Percentiles rank a stretch among this genome's conserved stretches.
Conservation (phyloP, 1,140 invertebrate species). For the Listronotus oregonensis region DNA sequence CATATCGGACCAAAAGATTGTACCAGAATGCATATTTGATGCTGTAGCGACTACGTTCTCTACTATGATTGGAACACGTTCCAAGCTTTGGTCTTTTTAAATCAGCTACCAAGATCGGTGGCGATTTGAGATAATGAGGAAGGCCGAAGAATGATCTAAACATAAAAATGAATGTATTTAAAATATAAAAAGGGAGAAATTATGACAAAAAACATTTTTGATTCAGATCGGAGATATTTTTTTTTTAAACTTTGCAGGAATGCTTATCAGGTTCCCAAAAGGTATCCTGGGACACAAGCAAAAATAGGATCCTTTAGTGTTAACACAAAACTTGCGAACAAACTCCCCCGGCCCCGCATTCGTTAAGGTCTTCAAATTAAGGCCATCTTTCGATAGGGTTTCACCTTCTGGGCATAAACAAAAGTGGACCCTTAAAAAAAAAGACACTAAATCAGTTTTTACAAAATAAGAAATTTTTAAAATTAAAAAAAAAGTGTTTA, state of each 20-base stretch:
- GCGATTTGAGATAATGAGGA: constrained; percentile 92
- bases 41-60: constrained; percentile 96
- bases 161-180: too few species aligned
- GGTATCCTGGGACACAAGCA: constrained; percentile 86
- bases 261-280: constrained; percentile 81
- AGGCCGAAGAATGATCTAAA: constrained; percentile 80
- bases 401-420: constrained; percentile 89
- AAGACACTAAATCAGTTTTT: too few species aligned
- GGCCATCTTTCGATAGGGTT: constrained; percentile 67
- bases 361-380: constrained; percentile 80
- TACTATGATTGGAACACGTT: constrained; percentile 88
- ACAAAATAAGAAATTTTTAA: too few species aligned
- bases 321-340: constrained; percentile 91
- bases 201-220: not conserved
- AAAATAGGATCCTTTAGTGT: constrained; percentile 84
- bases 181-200: constrained; percentile 34
- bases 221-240: too few species aligned
- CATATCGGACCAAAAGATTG: constrained; percentile 98
- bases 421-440: constrained; percentile 68
- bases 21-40: constrained; percentile 92
- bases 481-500: too few species aligned
- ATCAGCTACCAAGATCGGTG: constrained; percentile 90
- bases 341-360: constrained; percentile 84
- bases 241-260: constrained; percentile 89
- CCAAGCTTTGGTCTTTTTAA: constrained; percentile 86